Conservation (phyloP, 1,140 invertebrate genomes). For the Tribolium madens region DNA sequence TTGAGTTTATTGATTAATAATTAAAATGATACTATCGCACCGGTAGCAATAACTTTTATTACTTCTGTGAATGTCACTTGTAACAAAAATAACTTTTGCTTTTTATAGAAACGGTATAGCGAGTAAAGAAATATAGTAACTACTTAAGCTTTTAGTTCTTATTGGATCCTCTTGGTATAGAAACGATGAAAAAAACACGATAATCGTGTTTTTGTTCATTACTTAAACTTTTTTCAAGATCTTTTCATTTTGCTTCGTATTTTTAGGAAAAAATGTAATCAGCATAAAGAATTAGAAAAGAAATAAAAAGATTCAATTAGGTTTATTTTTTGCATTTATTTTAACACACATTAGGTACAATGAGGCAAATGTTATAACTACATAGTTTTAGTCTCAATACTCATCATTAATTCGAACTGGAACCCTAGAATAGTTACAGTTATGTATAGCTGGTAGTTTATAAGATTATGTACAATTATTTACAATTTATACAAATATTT, state of each 20-base stretch:
- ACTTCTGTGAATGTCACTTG: neutral
- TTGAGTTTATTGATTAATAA: neutral
- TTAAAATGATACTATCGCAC: neutral
- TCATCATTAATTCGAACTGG: neutral
- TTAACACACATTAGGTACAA: constrained; percentile 26
- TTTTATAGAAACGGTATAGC: neutral
- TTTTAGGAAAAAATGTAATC: neutral
- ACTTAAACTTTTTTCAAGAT: too few species aligned
- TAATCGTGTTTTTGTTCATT: too few species aligned
- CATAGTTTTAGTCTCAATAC: neutral
- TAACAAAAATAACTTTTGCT: neutral
- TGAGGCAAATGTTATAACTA: constrained; percentile 8
- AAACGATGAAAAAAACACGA: too few species aligned
- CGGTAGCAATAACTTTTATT: neutral
- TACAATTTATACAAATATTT: constrained; percentile 23
- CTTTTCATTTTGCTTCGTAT: too few species aligned
- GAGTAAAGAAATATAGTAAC: too few species aligned
- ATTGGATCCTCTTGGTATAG: too few species aligned
- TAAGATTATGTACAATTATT: constrained; percentile 8
- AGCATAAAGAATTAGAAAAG: neutral
- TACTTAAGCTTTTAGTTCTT: too few species aligned
- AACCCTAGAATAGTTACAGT: neutral
- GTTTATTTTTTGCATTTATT: constrained; percentile 3
- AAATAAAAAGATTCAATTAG: neutral
- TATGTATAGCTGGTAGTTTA: neutral